Evolutionary conservation across 2,888 invertebrate species (phyloP), one percentile per base, ranked within the genome.

Genomic region (Tridacna gigas): DNA sequence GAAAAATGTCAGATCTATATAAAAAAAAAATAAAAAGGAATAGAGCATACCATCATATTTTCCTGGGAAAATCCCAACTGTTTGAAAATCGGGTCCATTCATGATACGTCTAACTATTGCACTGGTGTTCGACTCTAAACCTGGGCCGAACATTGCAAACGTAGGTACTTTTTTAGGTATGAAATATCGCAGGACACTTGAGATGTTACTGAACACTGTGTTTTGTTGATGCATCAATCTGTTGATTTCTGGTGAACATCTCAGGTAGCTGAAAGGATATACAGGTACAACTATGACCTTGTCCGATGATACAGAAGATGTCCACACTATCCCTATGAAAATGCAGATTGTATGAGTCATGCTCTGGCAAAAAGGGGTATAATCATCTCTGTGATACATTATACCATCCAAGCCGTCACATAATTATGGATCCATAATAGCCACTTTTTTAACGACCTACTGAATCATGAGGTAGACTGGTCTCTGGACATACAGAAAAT

Each of bases 61-160:
- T 74, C 93, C 93, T 63, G 93, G 93, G 69, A 93, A 90, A 87
- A 93, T 86, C n/a, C 89, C 91, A 20, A 88, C 83, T 65, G 85
- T 85, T 60, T 89, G 79, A 80, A 92, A 91, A 15, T 79, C 63
- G 9, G 91, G 82, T 22, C 90, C 90, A 66, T 91, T 88, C 61
- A 93, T 84, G 76, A 93, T 91, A 67, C 86, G 88, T 51, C 89
- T 79, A 15, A 92, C 91, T 48, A 93, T 81, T 28, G 83, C 83
- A 79, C 91, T 92, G 22, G 93, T 93, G 28, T 82, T 85, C 2
- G 91, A 87, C 77, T 93, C 93, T 26, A 93, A 81, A 37, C 93
- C 93, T 56, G 93, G 93, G 26, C 93, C 93, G 90, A 93, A 93
- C 92, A 93, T 92, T 66, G 93, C 92, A 26, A 91, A 90, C 80